Percentiles rank a stretch among this genome's conserved stretches.
Evolutionary conservation across 2,888 invertebrate species (phyloP).

Genomic region (Noctua pronuba): DNA sequence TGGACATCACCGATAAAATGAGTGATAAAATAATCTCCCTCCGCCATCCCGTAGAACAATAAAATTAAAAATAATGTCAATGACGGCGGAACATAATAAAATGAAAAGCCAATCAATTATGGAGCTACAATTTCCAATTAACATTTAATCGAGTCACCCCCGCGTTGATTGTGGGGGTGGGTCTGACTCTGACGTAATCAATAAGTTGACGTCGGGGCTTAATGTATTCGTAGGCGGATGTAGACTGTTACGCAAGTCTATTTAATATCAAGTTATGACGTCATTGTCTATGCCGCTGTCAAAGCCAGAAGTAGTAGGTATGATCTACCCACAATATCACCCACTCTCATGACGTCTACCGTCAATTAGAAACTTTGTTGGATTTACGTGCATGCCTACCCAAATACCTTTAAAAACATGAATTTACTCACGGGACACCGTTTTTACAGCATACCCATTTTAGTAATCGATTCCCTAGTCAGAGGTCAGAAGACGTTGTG

Average conservation of each 20-base stretch:
- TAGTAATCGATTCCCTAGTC: neutral
- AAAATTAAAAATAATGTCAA: constrained; percentile 10
- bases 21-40: neutral
- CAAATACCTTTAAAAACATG: neutral
- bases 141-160: constrained; percentile 54
- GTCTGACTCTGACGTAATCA: constrained; percentile 50
- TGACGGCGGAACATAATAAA: constrained; percentile 18
- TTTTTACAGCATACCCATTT: neutral
- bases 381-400: neutral
- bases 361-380: neutral
- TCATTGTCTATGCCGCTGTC: neutral
- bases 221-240: constrained; percentile 9
- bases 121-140: constrained; percentile 56
- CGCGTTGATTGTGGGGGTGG: constrained; percentile 41
- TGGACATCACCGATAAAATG: neutral
- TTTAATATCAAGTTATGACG: constrained; percentile 17
- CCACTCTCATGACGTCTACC: neutral
- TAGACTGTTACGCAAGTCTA: constrained; percentile 6
- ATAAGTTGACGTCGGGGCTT: constrained; percentile 28
- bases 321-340: constrained; percentile 2
- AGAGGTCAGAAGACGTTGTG: neutral
- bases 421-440: neutral
- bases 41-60: neutral
- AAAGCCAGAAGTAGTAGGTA: neutral
- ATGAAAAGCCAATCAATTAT: constrained; percentile 50